Evolutionary conservation across 2,888 invertebrate genomes (phyloP).

Genomic region (Alcis repandata): DNA sequence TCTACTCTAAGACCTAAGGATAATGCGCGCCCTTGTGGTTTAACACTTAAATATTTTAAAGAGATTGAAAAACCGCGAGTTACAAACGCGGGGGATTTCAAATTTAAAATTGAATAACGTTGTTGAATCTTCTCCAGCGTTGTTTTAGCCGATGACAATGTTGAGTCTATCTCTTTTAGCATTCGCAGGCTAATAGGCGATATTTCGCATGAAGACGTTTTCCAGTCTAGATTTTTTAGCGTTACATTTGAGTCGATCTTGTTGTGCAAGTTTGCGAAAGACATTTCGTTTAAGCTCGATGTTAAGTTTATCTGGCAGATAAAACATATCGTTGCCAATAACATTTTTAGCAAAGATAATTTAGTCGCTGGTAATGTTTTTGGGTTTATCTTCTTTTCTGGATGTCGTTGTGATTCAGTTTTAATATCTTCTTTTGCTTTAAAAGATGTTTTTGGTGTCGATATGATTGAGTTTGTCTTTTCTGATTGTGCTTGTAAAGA

Average conservation of each 20-base stretch:
- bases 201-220: not conserved
- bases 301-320: not conserved
- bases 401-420: not conserved
- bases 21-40: conserved; percentile 38
- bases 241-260: not conserved
- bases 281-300: not conserved
- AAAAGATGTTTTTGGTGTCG: not conserved
- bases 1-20: conserved; percentile 53
- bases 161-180: not conserved
- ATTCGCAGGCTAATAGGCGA: not conserved
- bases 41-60: conserved; percentile 23
- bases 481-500: not conserved
- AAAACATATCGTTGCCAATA: not conserved
- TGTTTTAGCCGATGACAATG: not conserved
- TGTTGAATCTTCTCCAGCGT: not conserved
- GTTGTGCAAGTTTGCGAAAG: not conserved
- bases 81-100: conserved; percentile 21
- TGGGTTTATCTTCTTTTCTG: not conserved
- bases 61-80: conserved; percentile 25
- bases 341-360: not conserved
- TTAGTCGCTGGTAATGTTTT: not conserved
- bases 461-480: conserved; percentile 1
- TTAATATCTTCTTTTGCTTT: not conserved
- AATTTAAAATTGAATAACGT: conserved; percentile 28
- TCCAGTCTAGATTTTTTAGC: not conserved